These are phyloP conservation scores for Ceyx cyanopectus DNA, from an alignment of 2,113 vertebrate genomes.

Conservation along the genomic window DNA sequence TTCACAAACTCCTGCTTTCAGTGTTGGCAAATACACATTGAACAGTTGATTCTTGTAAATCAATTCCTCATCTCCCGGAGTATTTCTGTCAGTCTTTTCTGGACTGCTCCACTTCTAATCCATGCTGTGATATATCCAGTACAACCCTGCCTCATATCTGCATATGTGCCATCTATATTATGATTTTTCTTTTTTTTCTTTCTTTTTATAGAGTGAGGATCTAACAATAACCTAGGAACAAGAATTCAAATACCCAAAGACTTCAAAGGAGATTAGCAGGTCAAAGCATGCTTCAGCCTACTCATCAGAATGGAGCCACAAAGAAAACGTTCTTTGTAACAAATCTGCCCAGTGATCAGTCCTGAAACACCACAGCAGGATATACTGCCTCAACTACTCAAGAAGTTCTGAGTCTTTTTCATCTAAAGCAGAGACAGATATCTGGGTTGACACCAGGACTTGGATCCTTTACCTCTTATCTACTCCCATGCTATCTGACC, in stretches of 20 bases:
- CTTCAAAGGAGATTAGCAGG: background rate
- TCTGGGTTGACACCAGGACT: background rate
- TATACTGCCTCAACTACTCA: background rate
- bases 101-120: background rate
- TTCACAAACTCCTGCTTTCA: background rate
- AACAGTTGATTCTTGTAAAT: conserved; percentile 30
- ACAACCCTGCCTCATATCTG: background rate
- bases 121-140: background rate
- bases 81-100: conserved; percentile 10
- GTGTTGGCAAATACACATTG: background rate
- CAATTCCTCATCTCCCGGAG: background rate
- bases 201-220: background rate
- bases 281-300: background rate
- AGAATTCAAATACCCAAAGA: background rate
- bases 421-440: background rate
- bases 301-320: background rate
- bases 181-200: background rate
- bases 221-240: background rate
- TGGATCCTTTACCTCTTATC: background rate
- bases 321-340: background rate
- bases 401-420: background rate
- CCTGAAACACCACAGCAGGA: background rate
- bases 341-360: background rate
- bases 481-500: background rate
- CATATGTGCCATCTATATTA: background rate